Conservation (phyloP, 2,888 invertebrate species). For the Marasmarcha lunaedactyla region DNA sequence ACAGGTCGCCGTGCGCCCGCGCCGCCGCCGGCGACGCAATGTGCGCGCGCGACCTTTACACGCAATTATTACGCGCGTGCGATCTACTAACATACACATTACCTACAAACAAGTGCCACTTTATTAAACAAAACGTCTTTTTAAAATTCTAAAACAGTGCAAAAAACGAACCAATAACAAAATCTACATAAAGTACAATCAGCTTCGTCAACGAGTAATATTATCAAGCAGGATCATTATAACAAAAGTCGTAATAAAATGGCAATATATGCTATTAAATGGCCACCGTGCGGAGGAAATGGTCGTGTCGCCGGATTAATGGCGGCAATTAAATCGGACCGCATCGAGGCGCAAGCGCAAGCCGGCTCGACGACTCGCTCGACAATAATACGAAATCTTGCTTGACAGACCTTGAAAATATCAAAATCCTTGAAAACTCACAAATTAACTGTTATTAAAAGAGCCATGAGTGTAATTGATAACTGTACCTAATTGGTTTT, state of each 20-base stretch:
- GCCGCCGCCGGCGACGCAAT: conserved; percentile 42
- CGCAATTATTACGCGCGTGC: conserved; percentile 62
- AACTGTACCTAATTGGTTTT: too few species aligned
- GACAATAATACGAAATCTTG: neutral
- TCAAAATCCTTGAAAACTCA: too few species aligned
- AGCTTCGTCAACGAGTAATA: too few species aligned
- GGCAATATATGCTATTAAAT: conserved; percentile 22
- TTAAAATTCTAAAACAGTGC: conserved; percentile 30
- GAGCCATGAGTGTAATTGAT: neutral
- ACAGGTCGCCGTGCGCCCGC: conserved; percentile 13
- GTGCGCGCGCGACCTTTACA: conserved; percentile 64
- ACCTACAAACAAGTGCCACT: conserved; percentile 27
- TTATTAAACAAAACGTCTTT: conserved; percentile 43
- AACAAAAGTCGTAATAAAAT: conserved; percentile 10
- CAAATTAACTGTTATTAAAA: too few species aligned
- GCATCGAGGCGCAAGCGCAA: conserved; percentile 24
- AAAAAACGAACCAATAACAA: conserved; percentile 8
- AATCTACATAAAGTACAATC: too few species aligned
- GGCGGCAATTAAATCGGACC: conserved; percentile 46
- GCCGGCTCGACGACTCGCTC: conserved; percentile 13
- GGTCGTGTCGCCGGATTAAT: conserved; percentile 38
- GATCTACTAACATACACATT: conserved; percentile 22
- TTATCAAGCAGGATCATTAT: too few species aligned
- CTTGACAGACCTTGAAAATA: too few species aligned
- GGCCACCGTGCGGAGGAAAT: conserved; percentile 26